Base-by-base conservation (phyloP, 1,140 invertebrate genomes). In the Colletes gigas region DNA sequence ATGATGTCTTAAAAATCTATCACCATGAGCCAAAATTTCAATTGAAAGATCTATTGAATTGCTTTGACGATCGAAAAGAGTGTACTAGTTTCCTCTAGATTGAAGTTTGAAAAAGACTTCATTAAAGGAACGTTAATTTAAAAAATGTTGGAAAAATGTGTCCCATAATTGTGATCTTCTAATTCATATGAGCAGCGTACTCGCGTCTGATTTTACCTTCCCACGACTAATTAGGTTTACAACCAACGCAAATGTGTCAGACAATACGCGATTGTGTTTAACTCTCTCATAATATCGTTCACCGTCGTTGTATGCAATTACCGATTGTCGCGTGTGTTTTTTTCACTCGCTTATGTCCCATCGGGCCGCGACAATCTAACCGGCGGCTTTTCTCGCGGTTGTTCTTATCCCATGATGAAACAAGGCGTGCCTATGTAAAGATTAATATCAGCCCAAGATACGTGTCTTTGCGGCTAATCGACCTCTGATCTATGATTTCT, bases 401-500 rank as follows among this genome's bases (percentile, higher is more conserved):
- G 52, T 54, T 55, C 82, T 44, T 60, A 50, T 62, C 30, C n/a
- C 59, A 54, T 41, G 59, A 83, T 70, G 83, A 83, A 83, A 55
- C 47, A 60, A 79, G 81, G 57, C 74, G 78, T 81, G 78, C 63
- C 80, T 72, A 39, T 55, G 47, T 66, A 66, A 75, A 83, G 74
- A 83, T 83, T 82, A 82, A 66, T 84, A 83, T 84, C 70, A 57
- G 19, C 50, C 55, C 71, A 39, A 72, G 63, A 41, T 55, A 52
- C 52, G 68, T 78, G 82, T 78, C 67, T 59, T 70, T 71, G 76
- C 75, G 59, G 69, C 69, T 82, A 83, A 83, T 78, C 68, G 74
- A 68, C 76, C 63, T 47, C 77, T 83, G 71, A 84, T 83, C 75
- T 83, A 78, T 67, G 54, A 60, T 66, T 83, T 78, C 66, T 76